Conservation (phyloP, 2,888 invertebrate genomes). For the Copidosoma aretas region DNA sequence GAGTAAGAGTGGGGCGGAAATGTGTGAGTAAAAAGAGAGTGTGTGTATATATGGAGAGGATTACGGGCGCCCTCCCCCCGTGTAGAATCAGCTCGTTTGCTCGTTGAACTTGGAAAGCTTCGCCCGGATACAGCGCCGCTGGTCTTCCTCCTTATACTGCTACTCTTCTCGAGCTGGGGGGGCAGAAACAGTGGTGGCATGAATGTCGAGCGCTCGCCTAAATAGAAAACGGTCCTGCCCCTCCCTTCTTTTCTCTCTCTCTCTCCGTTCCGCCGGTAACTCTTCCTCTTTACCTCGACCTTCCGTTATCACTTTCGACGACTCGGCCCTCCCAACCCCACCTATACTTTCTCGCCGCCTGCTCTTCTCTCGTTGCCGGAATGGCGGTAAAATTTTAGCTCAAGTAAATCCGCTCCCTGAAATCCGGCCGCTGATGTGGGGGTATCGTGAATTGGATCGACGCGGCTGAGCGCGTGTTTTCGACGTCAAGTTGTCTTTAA, state of each 20-base stretch:
- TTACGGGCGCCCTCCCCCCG: not conserved
- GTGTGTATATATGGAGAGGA: not conserved
- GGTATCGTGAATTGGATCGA: too few relatives aligned
- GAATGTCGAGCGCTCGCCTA: conserved; percentile 48
- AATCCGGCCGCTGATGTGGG: too few relatives aligned
- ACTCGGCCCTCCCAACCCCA: not conserved
- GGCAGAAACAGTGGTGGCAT: conserved; percentile 12
- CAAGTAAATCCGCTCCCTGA: not conserved
- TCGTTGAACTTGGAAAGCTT: conserved; percentile 21
- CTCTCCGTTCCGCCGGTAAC: not conserved
- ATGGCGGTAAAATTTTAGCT: not conserved
- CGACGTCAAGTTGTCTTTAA: too few relatives aligned
- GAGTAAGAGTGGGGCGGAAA: not conserved
- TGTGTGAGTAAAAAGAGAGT: conserved; percentile 9
- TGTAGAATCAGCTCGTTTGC: conserved; percentile 5
- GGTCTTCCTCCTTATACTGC: conserved; percentile 21
- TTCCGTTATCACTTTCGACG: conserved; percentile 9
- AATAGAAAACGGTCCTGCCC: conserved; percentile 26
- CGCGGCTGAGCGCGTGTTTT: too few relatives aligned
- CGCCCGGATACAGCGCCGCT: conserved; percentile 4
- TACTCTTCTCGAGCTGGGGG: conserved; percentile 54
- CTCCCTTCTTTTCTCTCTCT: not conserved
- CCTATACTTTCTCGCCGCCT: too few relatives aligned
- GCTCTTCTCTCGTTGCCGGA: not conserved
- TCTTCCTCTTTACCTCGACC: conserved; percentile 6